Percentiles rank a stretch among this genome's conserved stretches.
Evolutionary conservation across 2,888 invertebrate species (phyloP).

Genomic region (Cylloceria caligata): DNA sequence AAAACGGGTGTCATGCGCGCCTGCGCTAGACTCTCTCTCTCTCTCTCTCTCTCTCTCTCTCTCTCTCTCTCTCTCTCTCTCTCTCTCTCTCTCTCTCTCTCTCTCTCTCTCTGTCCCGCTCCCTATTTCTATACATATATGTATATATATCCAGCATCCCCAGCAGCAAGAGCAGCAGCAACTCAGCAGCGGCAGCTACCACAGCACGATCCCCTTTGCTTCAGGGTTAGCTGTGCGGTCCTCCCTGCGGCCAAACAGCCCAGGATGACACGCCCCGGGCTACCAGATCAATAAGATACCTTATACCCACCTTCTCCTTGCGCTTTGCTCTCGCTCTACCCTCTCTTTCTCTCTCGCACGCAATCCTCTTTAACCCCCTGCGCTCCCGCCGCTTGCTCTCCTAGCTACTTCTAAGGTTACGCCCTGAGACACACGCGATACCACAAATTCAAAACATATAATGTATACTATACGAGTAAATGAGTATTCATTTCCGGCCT

Average conservation of each 20-base stretch:
- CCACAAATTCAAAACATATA: constrained; percentile 57
- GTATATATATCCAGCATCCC: constrained; percentile 56
- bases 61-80: constrained; percentile 37
- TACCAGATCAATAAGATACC: constrained; percentile 85
- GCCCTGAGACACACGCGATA: constrained; percentile 76
- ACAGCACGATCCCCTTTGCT: constrained; percentile 79
- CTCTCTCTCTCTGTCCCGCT: constrained; percentile 17
- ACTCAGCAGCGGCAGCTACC: constrained; percentile 58
- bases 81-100: constrained; percentile 56
- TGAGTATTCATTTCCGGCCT: constrained; percentile 25
- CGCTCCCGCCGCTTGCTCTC: constrained; percentile 61
- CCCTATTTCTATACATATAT: constrained; percentile 7
- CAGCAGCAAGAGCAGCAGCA: constrained; percentile 44
- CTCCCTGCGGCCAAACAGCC: constrained; percentile 84
- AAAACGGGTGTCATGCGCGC: constrained; percentile 75
- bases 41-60: constrained; percentile 21
- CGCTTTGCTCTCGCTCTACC: constrained; percentile 58
- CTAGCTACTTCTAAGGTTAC: constrained; percentile 76
- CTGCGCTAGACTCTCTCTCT: constrained; percentile 74
- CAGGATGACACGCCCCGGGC: constrained; percentile 85
- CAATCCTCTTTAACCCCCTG: constrained; percentile 55
- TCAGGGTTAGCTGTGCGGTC: constrained; percentile 83
- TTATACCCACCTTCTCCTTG: constrained; percentile 78
- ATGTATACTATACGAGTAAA: not conserved
- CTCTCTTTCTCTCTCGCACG: constrained; percentile 24